phyloP scores from a whole-genome alignment of 2,113 vertebrate genomes.

The Theristicus caerulescens region DNA sequence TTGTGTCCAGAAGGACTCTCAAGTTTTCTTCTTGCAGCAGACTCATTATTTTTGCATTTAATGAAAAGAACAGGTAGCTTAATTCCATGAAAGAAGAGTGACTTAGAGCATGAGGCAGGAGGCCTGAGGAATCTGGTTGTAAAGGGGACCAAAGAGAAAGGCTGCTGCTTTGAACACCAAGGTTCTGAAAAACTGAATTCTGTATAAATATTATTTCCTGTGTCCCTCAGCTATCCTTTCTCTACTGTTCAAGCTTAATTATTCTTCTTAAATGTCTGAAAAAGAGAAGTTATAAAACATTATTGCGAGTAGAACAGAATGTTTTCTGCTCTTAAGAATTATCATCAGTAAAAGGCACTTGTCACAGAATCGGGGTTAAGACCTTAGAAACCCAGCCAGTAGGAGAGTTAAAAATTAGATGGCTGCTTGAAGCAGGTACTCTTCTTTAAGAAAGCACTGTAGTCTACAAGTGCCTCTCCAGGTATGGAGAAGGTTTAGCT shows the following conservation, averaged over 20 bases:
- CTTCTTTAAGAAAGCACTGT: constrained; percentile 12
- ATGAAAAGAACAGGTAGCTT: not conserved
- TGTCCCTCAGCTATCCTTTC: not conserved
- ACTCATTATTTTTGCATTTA: not conserved
- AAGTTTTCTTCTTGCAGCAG: not conserved
- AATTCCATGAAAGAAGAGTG: not conserved
- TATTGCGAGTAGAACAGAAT: not conserved
- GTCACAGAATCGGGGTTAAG: constrained; percentile 22
- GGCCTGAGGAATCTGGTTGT: not conserved
- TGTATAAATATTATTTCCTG: not conserved
- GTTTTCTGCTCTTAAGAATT: not conserved
- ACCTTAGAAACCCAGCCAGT: not conserved
- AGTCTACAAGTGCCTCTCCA: not conserved
- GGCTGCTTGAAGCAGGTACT: not conserved
- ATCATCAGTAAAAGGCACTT: constrained; percentile 14
- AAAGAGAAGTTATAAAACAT: not conserved
- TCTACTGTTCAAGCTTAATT: not conserved
- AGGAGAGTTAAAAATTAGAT: not conserved
- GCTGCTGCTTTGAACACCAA: not conserved
- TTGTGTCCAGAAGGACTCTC: not conserved
- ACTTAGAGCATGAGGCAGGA: not conserved
- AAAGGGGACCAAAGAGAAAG: not conserved
- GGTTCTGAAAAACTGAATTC: not conserved
- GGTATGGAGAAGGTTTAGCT: not conserved
- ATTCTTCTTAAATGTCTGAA: not conserved